Evolutionary conservation across 2,797 vertebrate genomes (phyloP), one percentile per base, ranked within the genome.

Genomic region (Loris lydekkerianus): DNA sequence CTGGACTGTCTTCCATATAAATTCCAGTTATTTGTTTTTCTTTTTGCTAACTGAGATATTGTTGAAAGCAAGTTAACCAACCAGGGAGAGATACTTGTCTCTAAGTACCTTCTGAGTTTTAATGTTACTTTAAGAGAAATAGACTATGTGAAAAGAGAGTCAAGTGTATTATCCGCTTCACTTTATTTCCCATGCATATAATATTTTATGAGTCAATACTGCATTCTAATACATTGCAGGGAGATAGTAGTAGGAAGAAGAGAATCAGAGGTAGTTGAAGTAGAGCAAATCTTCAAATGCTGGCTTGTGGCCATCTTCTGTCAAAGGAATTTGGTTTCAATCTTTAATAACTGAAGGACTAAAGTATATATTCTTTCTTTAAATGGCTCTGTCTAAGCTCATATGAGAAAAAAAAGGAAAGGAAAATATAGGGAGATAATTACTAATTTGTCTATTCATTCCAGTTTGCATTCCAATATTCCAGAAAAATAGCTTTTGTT

Each of bases 21-120:
- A 91, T 86, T 91, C 25, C 23, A 95, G 14, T 72, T 70, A 85
- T 84, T 92, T 94, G 27, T 94, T 9, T 91, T 85, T 90, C 29
- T 89, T 7, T 40, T 72, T 95, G 21, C 80, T 84, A 92, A 77
- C 6, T 60, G 3, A 91, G 8, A 29, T 86, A 69, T 84, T 15
- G 73, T 93, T 87, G 7, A 89, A 81, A 65, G 10, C 4, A 92
- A 40, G 43, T 43, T 80, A 90, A 61, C 13, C 82, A 92, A 88
- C n/a, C 10, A 86, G 94, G 43, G 60, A 92, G 43, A 94, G 92
- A 80, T 76, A n/a, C 4, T 49, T 83, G 9, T 89, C 37, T 72
- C 4, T 58, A 76, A 61, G 27, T 11, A 84, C 49, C 15, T 14
- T 53, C 2, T 9, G 76, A 83, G 37, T 72, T 94, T 89, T 70